Percentiles rank a stretch among this genome's conserved stretches.
Evolutionary conservation across 2,797 vertebrate species (phyloP).

Genomic region (Botia kubotai): DNA sequence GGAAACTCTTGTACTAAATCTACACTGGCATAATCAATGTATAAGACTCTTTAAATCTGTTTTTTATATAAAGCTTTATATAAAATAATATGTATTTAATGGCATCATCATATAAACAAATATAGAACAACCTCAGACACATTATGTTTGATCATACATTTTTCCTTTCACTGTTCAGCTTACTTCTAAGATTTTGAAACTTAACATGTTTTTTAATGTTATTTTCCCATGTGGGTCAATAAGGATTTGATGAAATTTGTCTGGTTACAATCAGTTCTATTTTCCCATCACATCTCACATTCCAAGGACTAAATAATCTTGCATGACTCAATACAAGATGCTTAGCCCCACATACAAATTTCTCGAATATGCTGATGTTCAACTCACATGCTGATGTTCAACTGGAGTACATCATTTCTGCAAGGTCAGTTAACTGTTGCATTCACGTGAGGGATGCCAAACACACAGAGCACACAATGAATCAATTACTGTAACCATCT

Average conservation of each 20-base stretch:
- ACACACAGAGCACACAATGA: constrained; percentile 26
- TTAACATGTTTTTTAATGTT: background rate
- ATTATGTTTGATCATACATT: constrained; percentile 12
- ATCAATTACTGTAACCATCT: constrained; percentile 29
- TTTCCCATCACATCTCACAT: background rate
- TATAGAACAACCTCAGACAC: background rate
- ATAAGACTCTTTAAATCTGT: background rate
- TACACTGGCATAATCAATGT: background rate
- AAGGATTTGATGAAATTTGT: no score
- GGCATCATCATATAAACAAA: background rate
- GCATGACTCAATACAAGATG: background rate
- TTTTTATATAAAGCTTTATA: background rate
- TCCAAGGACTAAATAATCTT: background rate
- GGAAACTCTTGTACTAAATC: background rate
- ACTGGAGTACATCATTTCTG: background rate
- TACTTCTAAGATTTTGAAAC: constrained; percentile 1
- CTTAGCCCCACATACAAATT: background rate
- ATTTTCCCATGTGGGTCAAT: no score
- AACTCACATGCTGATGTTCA: background rate
- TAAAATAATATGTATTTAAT: background rate
- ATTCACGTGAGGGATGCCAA: background rate
- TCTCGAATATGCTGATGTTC: background rate
- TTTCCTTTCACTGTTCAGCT: background rate
- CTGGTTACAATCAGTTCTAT: constrained; percentile 4
- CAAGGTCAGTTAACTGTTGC: background rate